phyloP scores from a whole-genome alignment of 2,797 vertebrate genomes.

The Morelia viridis region DNA sequence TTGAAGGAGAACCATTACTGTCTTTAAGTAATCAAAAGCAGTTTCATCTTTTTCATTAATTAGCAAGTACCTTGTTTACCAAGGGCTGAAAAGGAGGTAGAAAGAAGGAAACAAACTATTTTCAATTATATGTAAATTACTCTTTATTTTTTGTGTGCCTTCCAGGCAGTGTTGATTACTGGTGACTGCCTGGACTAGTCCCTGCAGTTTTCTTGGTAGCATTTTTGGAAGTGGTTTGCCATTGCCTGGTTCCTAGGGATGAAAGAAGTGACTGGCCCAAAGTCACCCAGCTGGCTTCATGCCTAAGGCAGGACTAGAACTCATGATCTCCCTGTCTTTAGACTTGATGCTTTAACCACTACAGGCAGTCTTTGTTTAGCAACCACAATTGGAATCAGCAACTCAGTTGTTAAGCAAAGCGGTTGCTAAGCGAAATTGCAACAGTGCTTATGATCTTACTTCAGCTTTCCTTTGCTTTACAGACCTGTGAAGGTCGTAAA shows the following conservation, averaged over 20 bases:
- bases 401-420: background rate
- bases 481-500: background rate
- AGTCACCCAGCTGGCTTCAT: background rate
- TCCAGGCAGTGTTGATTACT: background rate
- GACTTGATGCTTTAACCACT: background rate
- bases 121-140: background rate
- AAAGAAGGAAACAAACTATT: background rate
- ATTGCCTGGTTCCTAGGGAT: background rate
- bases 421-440: background rate
- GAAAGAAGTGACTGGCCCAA: background rate
- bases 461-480: background rate
- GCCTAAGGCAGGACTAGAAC: background rate
- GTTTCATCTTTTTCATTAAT: background rate
- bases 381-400: background rate
- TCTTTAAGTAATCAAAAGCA: background rate
- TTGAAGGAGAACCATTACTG: background rate
- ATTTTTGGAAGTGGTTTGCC: background rate
- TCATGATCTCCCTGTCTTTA: background rate
- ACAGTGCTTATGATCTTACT: background rate
- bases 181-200: background rate
- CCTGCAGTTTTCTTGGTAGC: background rate
- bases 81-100: background rate
- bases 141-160: background rate
- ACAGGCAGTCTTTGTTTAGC: background rate
- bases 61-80: background rate